These are phyloP conservation scores for Athripsodes cinereus DNA, from an alignment of 2,888 invertebrate species.

Conservation along the genomic window DNA sequence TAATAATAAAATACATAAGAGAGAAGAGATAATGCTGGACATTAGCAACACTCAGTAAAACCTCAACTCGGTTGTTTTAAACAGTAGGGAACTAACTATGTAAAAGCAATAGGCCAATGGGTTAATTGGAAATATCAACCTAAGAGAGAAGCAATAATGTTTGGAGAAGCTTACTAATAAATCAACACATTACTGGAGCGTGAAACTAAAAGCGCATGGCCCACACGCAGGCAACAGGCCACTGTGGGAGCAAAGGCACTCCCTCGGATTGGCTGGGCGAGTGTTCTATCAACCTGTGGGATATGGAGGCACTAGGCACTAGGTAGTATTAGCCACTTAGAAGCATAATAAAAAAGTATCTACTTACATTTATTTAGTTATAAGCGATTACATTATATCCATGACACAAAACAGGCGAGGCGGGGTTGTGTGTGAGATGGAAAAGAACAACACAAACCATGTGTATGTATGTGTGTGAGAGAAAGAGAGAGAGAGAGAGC, in stretches of 20 bases:
- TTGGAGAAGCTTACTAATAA: not conserved
- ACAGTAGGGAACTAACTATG: not conserved
- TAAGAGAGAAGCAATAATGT: not conserved
- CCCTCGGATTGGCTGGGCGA: too few relatives aligned
- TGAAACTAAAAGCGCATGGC: not conserved
- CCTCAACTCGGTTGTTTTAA: not conserved
- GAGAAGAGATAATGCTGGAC: not conserved
- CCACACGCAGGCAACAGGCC: too few relatives aligned
- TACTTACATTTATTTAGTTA: not conserved
- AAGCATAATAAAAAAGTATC: not conserved
- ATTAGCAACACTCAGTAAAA: not conserved
- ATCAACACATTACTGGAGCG: not conserved
- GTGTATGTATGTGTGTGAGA: not conserved
- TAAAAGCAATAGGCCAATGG: not conserved
- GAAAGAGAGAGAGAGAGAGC: not conserved
- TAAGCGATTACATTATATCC: conserved; percentile 1
- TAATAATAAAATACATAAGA: not conserved
- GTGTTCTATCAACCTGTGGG: too few relatives aligned
- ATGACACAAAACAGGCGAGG: conserved; percentile 2
- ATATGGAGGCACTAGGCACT: too few relatives aligned
- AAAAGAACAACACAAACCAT: not conserved
- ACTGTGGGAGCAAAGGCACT: too few relatives aligned
- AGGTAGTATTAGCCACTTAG: not conserved
- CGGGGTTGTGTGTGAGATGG: not conserved
- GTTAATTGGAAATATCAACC: not conserved